Percentiles rank a stretch among this genome's conserved stretches.
Conservation (phyloP, 1,140 invertebrate genomes). For the Trichogramma pretiosum region DNA sequence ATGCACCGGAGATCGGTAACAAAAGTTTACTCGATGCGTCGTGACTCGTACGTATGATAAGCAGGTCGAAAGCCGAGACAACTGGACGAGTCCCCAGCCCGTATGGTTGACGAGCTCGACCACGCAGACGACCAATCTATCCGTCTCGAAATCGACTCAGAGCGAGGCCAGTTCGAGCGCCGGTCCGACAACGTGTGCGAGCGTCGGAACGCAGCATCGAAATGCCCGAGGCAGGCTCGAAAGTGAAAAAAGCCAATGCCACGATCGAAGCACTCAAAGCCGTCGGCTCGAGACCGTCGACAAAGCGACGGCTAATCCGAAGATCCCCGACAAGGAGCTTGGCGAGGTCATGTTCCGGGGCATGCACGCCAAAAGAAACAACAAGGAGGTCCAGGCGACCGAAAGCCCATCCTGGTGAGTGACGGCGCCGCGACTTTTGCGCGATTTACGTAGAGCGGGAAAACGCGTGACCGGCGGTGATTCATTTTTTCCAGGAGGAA, state of each 20-base stretch:
- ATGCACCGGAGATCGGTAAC: too few species aligned
- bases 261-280: not conserved
- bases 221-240: not conserved
- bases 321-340: not conserved
- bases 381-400: constrained; percentile 9
- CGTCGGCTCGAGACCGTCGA: not conserved
- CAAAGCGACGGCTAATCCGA: not conserved
- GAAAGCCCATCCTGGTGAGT: constrained; percentile 11
- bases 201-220: too few species aligned
- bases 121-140: too few species aligned
- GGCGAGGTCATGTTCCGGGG: constrained; percentile 13
- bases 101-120: too few species aligned
- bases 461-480: constrained; percentile 28
- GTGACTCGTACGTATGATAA: too few species aligned
- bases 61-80: not conserved
- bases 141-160: too few species aligned
- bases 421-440: too few species aligned
- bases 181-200: too few species aligned
- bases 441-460: too few species aligned
- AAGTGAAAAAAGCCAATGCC: not conserved
- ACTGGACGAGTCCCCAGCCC: too few species aligned
- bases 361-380: constrained; percentile 3
- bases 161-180: too few species aligned
- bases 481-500: constrained; percentile 31
- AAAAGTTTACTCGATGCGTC: too few species aligned